A percentile compares a stretch with the other conserved stretches of the same genome.
Evolutionary conservation across 1,140 invertebrate species (phyloP).

Genomic region (Ericerus pela): DNA sequence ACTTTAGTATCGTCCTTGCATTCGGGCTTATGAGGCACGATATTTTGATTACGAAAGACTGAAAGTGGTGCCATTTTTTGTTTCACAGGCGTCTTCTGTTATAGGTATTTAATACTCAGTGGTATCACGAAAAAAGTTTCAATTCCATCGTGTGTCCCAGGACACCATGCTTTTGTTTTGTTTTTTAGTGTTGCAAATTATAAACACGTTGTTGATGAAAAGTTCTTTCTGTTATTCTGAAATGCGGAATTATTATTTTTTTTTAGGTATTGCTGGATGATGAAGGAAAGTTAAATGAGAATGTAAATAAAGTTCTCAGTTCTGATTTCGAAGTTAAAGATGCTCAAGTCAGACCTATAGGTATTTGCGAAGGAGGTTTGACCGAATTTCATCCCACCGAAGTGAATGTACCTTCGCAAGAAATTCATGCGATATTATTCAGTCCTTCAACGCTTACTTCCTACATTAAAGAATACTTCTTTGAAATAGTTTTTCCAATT

Average conservation of each 20-base stretch:
- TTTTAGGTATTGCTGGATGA: constrained; percentile 28
- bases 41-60: no score
- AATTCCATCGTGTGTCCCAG: no score
- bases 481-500: constrained; percentile 80
- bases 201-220: neutral
- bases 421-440: constrained; percentile 34
- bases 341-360: constrained; percentile 51
- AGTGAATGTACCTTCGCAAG: constrained; percentile 30
- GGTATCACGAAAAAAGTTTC: no score
- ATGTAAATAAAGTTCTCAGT: constrained; percentile 53
- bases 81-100: no score
- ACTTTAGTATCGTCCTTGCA: no score
- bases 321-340: constrained; percentile 61
- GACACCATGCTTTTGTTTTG: neutral
- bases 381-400: constrained; percentile 35
- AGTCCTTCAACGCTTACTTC: no score
- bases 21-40: no score
- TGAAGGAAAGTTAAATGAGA: constrained; percentile 43
- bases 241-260: neutral
- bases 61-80: no score
- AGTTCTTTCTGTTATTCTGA: neutral
- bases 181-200: neutral
- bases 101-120: no score
- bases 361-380: constrained; percentile 48
- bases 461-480: constrained; percentile 73